Evolutionary conservation across 1,140 invertebrate genomes (phyloP).

Genomic region (Phocides pigmalion): DNA sequence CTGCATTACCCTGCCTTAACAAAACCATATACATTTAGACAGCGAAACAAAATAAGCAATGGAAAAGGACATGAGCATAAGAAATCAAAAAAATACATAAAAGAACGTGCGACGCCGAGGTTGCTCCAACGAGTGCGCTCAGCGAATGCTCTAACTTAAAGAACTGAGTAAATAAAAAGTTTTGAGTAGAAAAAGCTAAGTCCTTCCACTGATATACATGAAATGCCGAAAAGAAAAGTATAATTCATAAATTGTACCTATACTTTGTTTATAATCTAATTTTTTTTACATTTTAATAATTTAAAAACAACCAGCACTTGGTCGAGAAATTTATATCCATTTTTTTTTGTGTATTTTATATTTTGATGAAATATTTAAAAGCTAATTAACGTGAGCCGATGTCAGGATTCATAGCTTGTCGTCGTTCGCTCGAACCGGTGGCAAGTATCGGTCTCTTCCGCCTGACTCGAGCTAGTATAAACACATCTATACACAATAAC

Average conservation of each 20-base stretch:
- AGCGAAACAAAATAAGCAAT: conserved; percentile 80
- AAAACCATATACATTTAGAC: conserved; percentile 80
- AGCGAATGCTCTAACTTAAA: conserved; percentile 47
- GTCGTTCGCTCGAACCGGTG: conserved; percentile 81
- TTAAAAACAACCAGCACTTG: conserved; percentile 83
- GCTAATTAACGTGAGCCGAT: conserved; percentile 83
- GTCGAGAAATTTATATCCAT: conserved; percentile 83
- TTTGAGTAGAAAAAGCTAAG: conserved; percentile 61
- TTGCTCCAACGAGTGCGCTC: conserved; percentile 49
- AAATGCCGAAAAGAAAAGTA: conserved; percentile 83
- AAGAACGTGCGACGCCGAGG: conserved; percentile 60
- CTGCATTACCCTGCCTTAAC: conserved; percentile 82
- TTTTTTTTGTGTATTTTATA: conserved; percentile 83
- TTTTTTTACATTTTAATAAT: conserved; percentile 84
- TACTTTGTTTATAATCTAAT: conserved; percentile 82
- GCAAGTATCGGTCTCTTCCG: conserved; percentile 62
- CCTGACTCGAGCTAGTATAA: conserved; percentile 76
- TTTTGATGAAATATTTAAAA: conserved; percentile 83
- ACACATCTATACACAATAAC: conserved; percentile 79
- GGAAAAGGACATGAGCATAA: conserved; percentile 79
- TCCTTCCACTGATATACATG: conserved; percentile 74
- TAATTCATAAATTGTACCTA: conserved; percentile 84
- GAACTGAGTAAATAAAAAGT: conserved; percentile 50
- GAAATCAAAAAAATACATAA: conserved; percentile 73
- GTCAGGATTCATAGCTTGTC: conserved; percentile 83